These are phyloP conservation scores for Quadroppia sp. DNA, from an alignment of 2,888 invertebrate species.

Conservation along the genomic window DNA sequence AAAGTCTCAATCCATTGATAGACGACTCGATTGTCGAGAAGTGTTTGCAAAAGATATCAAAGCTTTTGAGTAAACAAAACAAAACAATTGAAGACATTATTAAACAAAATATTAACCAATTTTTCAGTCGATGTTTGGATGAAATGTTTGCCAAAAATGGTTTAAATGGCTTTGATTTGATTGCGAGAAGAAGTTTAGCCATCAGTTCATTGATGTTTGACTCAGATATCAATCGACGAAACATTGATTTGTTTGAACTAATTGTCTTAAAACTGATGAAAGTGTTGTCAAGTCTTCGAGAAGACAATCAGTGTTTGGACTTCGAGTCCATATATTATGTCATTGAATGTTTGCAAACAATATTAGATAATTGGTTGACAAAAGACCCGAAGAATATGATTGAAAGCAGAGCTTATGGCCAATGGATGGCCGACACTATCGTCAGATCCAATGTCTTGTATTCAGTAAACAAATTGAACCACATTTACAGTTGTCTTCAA, in stretches of 20 bases:
- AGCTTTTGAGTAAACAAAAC: neutral
- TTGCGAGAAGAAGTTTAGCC: neutral
- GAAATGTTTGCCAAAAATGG: neutral
- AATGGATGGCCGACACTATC: neutral
- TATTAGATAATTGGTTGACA: neutral
- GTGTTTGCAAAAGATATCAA: neutral
- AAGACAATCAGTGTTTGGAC: neutral
- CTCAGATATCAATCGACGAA: neutral
- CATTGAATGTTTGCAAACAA: neutral
- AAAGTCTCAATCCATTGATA: neutral
- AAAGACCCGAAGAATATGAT: neutral
- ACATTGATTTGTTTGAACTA: neutral
- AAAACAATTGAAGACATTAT: neutral
- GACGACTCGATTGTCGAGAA: neutral
- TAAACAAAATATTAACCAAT: neutral
- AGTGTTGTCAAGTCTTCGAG: neutral
- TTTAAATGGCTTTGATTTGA: neutral
- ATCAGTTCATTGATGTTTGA: neutral
- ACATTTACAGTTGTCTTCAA: neutral
- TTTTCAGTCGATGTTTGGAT: neutral
- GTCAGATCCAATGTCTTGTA: neutral
- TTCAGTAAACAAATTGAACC: neutral
- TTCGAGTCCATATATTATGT: neutral
- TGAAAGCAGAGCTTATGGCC: neutral
- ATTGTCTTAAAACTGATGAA: neutral